These are phyloP conservation scores for Halcyon leucocephala DNA, from an alignment of 2,797 vertebrate genomes.

Conservation along the genomic window DNA sequence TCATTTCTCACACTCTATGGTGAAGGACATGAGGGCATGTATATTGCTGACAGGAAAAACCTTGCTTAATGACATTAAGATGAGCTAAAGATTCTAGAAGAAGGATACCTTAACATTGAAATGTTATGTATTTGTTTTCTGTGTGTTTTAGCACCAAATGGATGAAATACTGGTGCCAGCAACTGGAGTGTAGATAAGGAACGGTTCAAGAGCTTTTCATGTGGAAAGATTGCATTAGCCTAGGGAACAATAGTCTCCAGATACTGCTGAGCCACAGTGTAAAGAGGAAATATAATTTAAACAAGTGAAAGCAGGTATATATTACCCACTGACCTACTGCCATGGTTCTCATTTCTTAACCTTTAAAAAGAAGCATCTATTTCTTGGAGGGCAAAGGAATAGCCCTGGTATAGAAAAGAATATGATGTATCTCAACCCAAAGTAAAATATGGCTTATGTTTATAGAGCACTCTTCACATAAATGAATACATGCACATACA, in stretches of 20 bases:
- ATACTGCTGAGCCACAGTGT: slow-evolving; percentile 63
- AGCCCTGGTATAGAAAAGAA: neutral
- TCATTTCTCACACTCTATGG: neutral
- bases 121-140: slow-evolving; percentile 46
- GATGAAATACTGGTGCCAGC: slow-evolving; percentile 67
- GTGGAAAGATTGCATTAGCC: slow-evolving; percentile 72
- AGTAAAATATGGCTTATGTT: neutral
- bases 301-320: slow-evolving; percentile 31
- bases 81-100: slow-evolving; percentile 34
- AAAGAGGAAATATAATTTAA: slow-evolving; percentile 75
- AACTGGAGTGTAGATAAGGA: slow-evolving; percentile 67
- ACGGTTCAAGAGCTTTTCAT: slow-evolving; percentile 58
- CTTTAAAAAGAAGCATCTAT: neutral
- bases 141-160: slow-evolving; percentile 60
- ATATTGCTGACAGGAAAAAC: slow-evolving; percentile 21
- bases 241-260: slow-evolving; percentile 58
- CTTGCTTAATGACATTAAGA: slow-evolving; percentile 52
- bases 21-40: slow-evolving; percentile 27
- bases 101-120: slow-evolving; percentile 21
- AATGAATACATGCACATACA: neutral
- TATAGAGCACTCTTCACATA: neutral
- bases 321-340: slow-evolving; percentile 40
- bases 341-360: slow-evolving; percentile 10
- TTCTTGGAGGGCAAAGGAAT: slow-evolving; percentile 3
- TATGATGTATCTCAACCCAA: neutral